A percentile compares a stretch with the other conserved stretches of the same genome.
Evolutionary conservation across 2,888 invertebrate genomes (phyloP).

Genomic region (Eumacrocentrus americanus): DNA sequence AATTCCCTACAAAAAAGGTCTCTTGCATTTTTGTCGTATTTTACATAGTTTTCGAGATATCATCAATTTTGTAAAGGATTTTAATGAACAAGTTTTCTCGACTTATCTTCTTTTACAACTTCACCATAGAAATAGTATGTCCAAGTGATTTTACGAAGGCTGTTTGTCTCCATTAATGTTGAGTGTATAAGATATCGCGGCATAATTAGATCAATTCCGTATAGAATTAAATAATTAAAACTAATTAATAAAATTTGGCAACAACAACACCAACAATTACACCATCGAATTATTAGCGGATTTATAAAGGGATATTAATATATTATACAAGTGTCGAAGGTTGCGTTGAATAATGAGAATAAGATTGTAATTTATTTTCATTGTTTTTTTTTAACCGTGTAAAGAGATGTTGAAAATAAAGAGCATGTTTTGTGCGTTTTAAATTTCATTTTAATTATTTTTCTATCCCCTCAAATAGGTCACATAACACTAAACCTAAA

Average conservation of each 20-base stretch:
- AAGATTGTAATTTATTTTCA: conserved; percentile 23
- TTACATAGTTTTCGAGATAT: too few relatives aligned
- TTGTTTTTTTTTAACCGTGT: conserved; percentile 15
- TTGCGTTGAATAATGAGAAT: conserved; percentile 12
- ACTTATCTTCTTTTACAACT: too few relatives aligned
- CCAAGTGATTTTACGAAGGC: not conserved
- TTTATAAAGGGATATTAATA: conserved; percentile 7
- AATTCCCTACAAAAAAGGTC: too few relatives aligned
- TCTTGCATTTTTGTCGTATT: too few relatives aligned
- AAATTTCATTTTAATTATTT: not conserved
- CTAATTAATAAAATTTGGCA: not conserved
- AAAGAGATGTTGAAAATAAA: conserved; percentile 19
- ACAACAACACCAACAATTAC: conserved; percentile 28
- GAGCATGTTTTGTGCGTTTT: conserved; percentile 20
- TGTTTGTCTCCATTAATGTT: not conserved
- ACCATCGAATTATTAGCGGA: conserved; percentile 18
- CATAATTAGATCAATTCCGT: not conserved
- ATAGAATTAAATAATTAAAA: not conserved
- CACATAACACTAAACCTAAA: too few relatives aligned
- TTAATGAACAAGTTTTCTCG: too few relatives aligned
- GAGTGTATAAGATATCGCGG: too few relatives aligned
- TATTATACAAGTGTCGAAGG: conserved; percentile 9
- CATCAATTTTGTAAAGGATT: too few relatives aligned
- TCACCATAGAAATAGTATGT: not conserved
- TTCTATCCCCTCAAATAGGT: not conserved